Base-by-base conservation (phyloP, 2,888 invertebrate genomes). In the Trypoxylon attenuatum region DNA sequence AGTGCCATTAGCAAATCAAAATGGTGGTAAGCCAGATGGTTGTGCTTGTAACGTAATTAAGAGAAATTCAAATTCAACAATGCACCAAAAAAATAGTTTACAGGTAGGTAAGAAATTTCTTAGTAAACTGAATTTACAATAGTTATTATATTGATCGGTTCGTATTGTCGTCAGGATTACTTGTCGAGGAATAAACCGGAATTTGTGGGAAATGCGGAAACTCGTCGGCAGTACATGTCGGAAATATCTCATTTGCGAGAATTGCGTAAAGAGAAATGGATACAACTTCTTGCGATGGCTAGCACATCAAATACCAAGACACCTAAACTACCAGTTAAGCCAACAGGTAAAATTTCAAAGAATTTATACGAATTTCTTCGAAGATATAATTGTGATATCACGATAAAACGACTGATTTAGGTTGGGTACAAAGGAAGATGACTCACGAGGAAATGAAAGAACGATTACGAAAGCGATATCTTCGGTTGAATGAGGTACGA, bases 131-230 rank as follows among this genome's bases (percentile, higher is more conserved):
- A n/a, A n/a, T n/a, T 84, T 88, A 5, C 88, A 90, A 22, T 38
- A 33, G 49, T 38, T 22, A 6, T 49, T 13, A 5, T 61, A 49
- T 13, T 89, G n/a, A n/a, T n/a, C n/a, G n/a, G n/a, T n/a, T n/a
- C n/a, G n/a, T n/a, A n/a, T n/a, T n/a, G n/a, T n/a, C n/a, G 92
- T 21, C 88, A 94, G 89, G 93, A 94, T 59, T 92, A 93, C 82
- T 89, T 95, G 77, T 89, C 90, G 71, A 89, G 85, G 67, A 93
- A 93, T 74, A 90, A 92, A 25, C 95, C 95, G 0, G 90, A 91
- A 63, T 95, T 94, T 84, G 88, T 93, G 23, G 85, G 88, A 43
- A 88, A 89, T 46, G 90, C 91, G 0, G 90, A 91, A 74, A 86
- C 87, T 51, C 87, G 91, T 60, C 84, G 89, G 55, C 87, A 88